Evolutionary conservation across 2,888 invertebrate genomes (phyloP).

Genomic region (Nephrotoma guestfalica): DNA sequence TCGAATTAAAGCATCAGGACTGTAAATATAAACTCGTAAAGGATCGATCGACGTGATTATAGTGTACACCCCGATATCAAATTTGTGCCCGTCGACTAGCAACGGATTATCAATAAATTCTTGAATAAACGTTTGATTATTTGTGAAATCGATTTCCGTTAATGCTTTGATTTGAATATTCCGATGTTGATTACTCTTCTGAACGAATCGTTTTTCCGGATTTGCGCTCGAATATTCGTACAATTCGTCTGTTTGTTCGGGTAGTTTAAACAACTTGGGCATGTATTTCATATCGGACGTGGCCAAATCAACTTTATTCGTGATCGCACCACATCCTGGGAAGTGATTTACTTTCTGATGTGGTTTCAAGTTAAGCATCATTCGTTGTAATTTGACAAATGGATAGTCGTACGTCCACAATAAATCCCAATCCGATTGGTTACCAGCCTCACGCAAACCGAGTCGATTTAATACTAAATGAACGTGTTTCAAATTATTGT

Average conservation of each 20-base stretch:
- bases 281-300: slow-evolving; percentile 64
- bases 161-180: slow-evolving; percentile 63
- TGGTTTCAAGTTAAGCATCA: slow-evolving; percentile 43
- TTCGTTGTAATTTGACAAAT: slow-evolving; percentile 35
- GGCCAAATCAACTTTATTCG: slow-evolving; percentile 82
- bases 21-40: slow-evolving; percentile 74
- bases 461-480: slow-evolving; percentile 57
- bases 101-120: slow-evolving; percentile 80
- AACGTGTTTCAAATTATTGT: slow-evolving; percentile 51
- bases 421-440: slow-evolving; percentile 59
- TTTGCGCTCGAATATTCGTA: slow-evolving; percentile 48
- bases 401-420: slow-evolving; percentile 94
- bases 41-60: slow-evolving; percentile 84
- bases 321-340: slow-evolving; percentile 85
- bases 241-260: slow-evolving; percentile 55
- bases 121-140: slow-evolving; percentile 71
- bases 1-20: slow-evolving; percentile 76
- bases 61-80: slow-evolving; percentile 93
- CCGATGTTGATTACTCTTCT: slow-evolving; percentile 85
- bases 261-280: slow-evolving; percentile 79
- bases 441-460: slow-evolving; percentile 49
- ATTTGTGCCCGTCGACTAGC: slow-evolving; percentile 84
- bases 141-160: slow-evolving; percentile 51
- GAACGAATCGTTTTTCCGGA: slow-evolving; percentile 64
- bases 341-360: slow-evolving; percentile 84